A percentile compares a stretch with the other conserved stretches of the same genome.
phyloP scores from a whole-genome alignment of 1,140 invertebrate genomes.

The Hypothenemus hampei region DNA sequence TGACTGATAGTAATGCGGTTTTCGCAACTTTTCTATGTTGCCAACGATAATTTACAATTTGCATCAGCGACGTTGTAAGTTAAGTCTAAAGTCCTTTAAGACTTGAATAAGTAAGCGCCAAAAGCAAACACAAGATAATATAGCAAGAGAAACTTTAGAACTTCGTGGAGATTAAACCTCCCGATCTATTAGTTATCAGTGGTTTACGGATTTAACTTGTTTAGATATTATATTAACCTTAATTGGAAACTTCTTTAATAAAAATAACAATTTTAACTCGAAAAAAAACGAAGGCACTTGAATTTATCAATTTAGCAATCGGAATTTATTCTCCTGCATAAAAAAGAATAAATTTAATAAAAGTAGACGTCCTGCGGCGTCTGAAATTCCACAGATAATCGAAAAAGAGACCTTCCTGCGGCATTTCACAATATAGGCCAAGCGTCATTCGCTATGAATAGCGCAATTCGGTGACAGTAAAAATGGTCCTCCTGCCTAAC shows the following conservation, averaged over 20 bases:
- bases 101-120: slow-evolving; percentile 6
- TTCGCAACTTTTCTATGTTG: neutral
- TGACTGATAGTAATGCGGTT: too few species aligned
- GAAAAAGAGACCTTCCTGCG: slow-evolving; percentile 8
- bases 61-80: neutral
- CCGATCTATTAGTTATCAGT: slow-evolving; percentile 9
- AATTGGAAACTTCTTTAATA: slow-evolving; percentile 5
- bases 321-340: slow-evolving; percentile 8
- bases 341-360: slow-evolving; percentile 22
- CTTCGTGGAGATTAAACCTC: slow-evolving; percentile 8
- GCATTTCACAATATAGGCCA: slow-evolving; percentile 15
- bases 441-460: slow-evolving; percentile 13
- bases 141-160: slow-evolving; percentile 7
- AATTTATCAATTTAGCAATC: too few species aligned
- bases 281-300: too few species aligned
- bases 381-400: slow-evolving; percentile 19
- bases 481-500: slow-evolving; percentile 6
- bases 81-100: neutral
- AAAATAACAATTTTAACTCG: too few species aligned
- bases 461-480: slow-evolving; percentile 7
- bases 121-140: neutral
- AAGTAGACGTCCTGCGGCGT: slow-evolving; percentile 11
- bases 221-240: neutral
- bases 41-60: neutral
- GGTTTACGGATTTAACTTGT: neutral